Evolutionary conservation across 2,797 vertebrate genomes (phyloP), one percentile per base, ranked within the genome.

Genomic region (Siniperca undulata): DNA sequence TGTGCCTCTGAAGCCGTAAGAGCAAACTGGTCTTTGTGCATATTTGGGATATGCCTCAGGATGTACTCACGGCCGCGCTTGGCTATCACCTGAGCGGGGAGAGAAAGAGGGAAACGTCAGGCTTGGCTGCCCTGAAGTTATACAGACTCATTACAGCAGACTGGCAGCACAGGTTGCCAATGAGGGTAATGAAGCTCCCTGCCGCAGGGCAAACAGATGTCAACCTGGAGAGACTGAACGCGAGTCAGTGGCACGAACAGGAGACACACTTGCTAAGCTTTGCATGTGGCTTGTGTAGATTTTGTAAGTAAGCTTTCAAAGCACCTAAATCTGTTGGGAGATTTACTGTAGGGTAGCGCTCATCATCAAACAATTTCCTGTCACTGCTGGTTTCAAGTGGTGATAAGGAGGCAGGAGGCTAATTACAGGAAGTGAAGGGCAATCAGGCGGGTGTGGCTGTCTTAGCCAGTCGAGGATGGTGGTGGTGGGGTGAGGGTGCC

Each of bases 21-120:
- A 38, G 97, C 97, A 72, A 98, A 98, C 96, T 99, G 98, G 90
- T 99, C 98, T 75, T 98, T 98, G 96, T 99, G 98, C 97, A 99
- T 99, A 94, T 97, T 98, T 0, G 98, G 98, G 80, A 99, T 97
- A 62, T 99, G 98, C 88, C 98, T 97, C 89, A 99, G 95, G 96
- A 99, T 99, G 91, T 99, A 99, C 42, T 99, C 98, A 40, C 97
- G 96, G 70, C 98, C 98, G 19, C 98, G 95, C 92, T 98, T 99
- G 11, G 97, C 94, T 34, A 99, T 97, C 87, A 99, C 98, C 98
- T 99, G 96, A 71, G 59, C 4, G 14, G 48, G 46, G 14, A 77
- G 65, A 76, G 50, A 24, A 24, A 44, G 12, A 12, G 27, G 2
- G 34, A 40, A 20, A 44, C 0, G 56, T 91, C 77, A 89, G 50